Conservation (phyloP, 1,140 invertebrate genomes). For the Drosophila athabasca region DNA sequence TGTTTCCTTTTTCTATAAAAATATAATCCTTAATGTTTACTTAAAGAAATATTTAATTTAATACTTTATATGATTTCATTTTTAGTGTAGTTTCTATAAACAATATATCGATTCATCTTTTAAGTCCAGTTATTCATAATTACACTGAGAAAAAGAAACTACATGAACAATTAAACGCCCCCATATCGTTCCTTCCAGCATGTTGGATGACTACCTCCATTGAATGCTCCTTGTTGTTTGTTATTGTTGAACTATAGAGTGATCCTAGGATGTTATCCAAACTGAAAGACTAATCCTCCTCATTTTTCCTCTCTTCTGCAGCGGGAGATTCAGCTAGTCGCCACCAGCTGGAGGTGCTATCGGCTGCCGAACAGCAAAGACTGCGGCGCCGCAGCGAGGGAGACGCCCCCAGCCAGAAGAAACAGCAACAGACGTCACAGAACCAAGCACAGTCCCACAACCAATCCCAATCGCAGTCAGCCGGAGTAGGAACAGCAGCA, state of each 20-base stretch:
- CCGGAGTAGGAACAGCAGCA: neutral
- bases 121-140: constrained; percentile 28
- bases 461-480: constrained; percentile 30
- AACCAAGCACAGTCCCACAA: constrained; percentile 26
- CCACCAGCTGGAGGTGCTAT: constrained; percentile 57
- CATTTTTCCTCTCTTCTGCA: neutral
- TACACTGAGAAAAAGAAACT: constrained; percentile 62
- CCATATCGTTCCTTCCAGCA: constrained; percentile 8
- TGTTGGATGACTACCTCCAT: constrained; percentile 4
- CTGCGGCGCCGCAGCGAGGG: constrained; percentile 80
- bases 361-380: constrained; percentile 65
- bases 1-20: neutral
- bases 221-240: constrained; percentile 13
- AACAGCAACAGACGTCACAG: constrained; percentile 47
- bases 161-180: constrained; percentile 13
- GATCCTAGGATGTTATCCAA: too few species aligned
- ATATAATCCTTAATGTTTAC: neutral
- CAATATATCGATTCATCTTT: neutral
- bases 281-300: neutral
- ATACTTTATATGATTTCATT: neutral
- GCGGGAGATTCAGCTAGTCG: constrained; percentile 54
- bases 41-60: too few species aligned
- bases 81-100: neutral
- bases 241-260: constrained; percentile 8
- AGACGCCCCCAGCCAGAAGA: constrained; percentile 67